Conservation (phyloP, 2,797 vertebrate species). For the Aselliscus stoliczkanus region DNA sequence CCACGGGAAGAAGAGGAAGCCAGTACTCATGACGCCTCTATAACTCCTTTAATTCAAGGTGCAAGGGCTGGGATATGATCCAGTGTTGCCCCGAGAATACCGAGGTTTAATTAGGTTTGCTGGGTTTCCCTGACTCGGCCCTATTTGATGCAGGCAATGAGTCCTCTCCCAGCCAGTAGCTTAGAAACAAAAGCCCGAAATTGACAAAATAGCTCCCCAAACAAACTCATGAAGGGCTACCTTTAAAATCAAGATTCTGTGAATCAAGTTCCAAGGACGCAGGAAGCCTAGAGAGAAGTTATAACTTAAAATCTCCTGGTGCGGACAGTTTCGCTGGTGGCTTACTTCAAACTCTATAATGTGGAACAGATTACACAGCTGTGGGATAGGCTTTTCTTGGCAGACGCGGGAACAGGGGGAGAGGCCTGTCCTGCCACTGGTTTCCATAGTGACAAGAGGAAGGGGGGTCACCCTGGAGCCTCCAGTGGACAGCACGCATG, state of each 20-base stretch:
- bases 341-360: conserved; percentile 45
- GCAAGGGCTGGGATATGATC: background rate
- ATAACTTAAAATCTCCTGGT: conserved; percentile 1
- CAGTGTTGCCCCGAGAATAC: accelerated
- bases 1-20: background rate
- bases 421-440: conserved; percentile 29
- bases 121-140: background rate
- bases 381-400: conserved; percentile 58
- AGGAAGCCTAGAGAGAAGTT: background rate
- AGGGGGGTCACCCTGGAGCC: background rate
- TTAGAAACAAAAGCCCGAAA: background rate
- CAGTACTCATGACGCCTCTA: background rate
- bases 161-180: background rate
- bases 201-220: background rate
- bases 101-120: background rate
- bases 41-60: background rate
- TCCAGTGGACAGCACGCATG: background rate
- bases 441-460: conserved; percentile 43
- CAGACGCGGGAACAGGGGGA: conserved; percentile 14
- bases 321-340: background rate
- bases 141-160: background rate
- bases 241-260: background rate
- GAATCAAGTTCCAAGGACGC: background rate
- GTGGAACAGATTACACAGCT: conserved; percentile 62
- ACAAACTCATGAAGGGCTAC: background rate